Conservation (phyloP, 2,797 vertebrate species). For the Rhinichthys osculus region DNA sequence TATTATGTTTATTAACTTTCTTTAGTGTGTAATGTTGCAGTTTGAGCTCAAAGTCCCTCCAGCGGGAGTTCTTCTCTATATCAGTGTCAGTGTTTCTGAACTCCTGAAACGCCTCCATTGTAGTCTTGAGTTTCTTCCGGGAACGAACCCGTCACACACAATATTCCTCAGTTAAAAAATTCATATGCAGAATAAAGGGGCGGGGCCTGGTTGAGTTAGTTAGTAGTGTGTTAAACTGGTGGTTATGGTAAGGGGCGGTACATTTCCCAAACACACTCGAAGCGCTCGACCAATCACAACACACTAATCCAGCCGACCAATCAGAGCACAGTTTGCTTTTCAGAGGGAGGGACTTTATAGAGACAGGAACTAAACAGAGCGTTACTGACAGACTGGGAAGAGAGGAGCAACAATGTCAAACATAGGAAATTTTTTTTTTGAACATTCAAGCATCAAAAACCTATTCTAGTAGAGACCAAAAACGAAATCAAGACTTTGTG, state of each 20-base stretch:
- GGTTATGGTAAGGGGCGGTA: not conserved
- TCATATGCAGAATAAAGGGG: not conserved
- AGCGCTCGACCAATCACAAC: not conserved
- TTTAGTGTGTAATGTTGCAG: too few relatives aligned
- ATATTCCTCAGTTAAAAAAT: not conserved
- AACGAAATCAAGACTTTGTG: not conserved
- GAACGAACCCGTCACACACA: too few relatives aligned
- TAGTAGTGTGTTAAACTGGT: not conserved
- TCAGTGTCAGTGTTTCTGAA: too few relatives aligned
- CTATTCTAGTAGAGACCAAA: not conserved
- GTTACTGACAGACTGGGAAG: not conserved
- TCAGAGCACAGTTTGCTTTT: not conserved
- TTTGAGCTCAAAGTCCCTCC: too few relatives aligned
- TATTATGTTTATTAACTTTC: too few relatives aligned
- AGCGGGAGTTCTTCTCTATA: too few relatives aligned
- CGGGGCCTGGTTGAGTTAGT: not conserved
- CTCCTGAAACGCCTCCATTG: too few relatives aligned
- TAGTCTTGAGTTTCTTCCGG: too few relatives aligned
- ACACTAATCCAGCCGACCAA: not conserved
- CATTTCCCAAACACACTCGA: not conserved
- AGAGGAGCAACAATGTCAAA: not conserved
- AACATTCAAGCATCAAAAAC: not conserved
- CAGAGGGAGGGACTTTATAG: not conserved
- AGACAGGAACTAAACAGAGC: not conserved
- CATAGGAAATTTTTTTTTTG: too few relatives aligned